Evolutionary conservation across 2,888 invertebrate species (phyloP).

Genomic region (Drosophila flavopinicola): DNA sequence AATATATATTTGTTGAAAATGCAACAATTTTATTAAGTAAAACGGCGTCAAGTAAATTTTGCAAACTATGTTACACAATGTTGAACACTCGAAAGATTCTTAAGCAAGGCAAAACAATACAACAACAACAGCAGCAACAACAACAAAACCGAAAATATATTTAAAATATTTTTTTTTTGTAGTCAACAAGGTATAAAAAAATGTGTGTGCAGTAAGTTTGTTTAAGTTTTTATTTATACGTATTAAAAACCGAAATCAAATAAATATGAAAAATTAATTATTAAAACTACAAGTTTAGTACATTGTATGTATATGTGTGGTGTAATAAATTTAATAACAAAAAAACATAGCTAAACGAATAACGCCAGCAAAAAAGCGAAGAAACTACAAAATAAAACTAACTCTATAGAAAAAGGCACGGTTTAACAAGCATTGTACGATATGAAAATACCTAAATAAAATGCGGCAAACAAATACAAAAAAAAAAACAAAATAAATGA

Average conservation of each 20-base stretch:
- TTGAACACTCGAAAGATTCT: constrained; percentile 73
- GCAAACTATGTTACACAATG: constrained; percentile 66
- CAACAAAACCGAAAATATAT: constrained; percentile 36
- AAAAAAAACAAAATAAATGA: neutral
- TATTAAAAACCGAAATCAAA: constrained; percentile 57
- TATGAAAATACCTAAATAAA: constrained; percentile 50
- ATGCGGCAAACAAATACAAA: constrained; percentile 29
- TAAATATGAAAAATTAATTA: constrained; percentile 56
- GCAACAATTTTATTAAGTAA: constrained; percentile 46
- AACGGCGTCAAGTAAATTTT: constrained; percentile 62
- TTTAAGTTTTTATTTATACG: constrained; percentile 82
- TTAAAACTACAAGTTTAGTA: constrained; percentile 49
- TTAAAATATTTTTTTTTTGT: constrained; percentile 61
- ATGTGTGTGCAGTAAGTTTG: constrained; percentile 74
- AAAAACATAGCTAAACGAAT: constrained; percentile 29
- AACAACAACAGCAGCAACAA: constrained; percentile 20
- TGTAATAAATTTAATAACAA: constrained; percentile 62
- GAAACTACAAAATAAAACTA: constrained; percentile 16
- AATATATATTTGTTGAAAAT: constrained; percentile 47
- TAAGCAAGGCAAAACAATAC: constrained; percentile 42
- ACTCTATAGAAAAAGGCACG: constrained; percentile 52
- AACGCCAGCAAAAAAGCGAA: constrained; percentile 27
- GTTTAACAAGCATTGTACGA: constrained; percentile 61
- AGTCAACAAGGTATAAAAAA: constrained; percentile 70
- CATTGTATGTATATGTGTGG: constrained; percentile 65